A percentile compares a stretch with the other conserved stretches of the same genome.
Conservation (phyloP, 2,888 invertebrate genomes). For the Cheilosia soror region DNA sequence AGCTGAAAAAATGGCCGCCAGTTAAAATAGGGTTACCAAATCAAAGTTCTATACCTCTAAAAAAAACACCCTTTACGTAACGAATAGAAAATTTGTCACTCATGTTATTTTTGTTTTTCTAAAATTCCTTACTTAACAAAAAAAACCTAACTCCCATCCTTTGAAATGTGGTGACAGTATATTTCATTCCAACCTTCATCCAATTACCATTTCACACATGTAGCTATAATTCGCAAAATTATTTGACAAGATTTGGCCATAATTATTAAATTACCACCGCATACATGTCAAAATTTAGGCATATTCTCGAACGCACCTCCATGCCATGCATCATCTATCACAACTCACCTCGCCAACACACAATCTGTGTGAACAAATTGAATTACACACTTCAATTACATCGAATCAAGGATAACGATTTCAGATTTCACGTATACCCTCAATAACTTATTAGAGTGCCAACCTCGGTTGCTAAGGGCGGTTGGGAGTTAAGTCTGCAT, state of each 20-base stretch:
- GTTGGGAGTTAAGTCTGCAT: constrained; percentile 20
- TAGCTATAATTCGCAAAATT: too few relatives aligned
- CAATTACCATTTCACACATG: too few relatives aligned
- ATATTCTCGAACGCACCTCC: neutral
- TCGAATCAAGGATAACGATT: constrained; percentile 12
- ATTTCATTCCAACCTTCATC: too few relatives aligned
- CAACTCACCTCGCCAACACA: neutral
- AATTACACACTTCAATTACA: constrained; percentile 22
- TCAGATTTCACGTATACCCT: neutral
- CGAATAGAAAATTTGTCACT: too few relatives aligned
- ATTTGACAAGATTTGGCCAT: neutral
- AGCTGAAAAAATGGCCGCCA: too few relatives aligned
- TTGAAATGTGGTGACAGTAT: too few relatives aligned
- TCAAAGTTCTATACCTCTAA: too few relatives aligned
- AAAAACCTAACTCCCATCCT: too few relatives aligned
- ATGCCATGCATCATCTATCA: neutral
- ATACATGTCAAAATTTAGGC: neutral
- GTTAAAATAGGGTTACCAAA: too few relatives aligned
- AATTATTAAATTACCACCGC: neutral
- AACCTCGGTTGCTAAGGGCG: neutral
- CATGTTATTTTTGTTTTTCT: too few relatives aligned
- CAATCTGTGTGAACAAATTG: constrained; percentile 5
- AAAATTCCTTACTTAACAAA: too few relatives aligned
- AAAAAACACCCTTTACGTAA: too few relatives aligned
- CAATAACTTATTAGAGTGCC: constrained; percentile 16